Percentiles rank a stretch among this genome's conserved stretches.
phyloP scores from a whole-genome alignment of 2,888 invertebrate species.

The Cerastis leucographa region DNA sequence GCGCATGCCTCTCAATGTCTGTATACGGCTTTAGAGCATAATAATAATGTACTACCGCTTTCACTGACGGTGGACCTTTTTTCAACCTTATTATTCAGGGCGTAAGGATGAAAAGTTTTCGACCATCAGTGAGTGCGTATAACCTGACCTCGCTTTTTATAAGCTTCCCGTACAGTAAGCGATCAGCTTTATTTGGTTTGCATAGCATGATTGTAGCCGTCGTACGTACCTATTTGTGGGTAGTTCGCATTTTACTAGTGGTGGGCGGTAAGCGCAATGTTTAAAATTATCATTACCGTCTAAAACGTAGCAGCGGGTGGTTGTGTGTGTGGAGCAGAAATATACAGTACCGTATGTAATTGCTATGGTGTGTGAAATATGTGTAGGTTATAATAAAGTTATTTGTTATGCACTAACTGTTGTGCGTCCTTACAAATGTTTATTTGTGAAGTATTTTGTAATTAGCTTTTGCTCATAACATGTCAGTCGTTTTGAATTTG shows the following conservation, averaged over 20 bases:
- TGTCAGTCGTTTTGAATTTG: not conserved
- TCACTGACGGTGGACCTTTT: too few species aligned
- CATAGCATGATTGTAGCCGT: too few species aligned
- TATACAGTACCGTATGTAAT: conserved; percentile 6
- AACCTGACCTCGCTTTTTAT: too few species aligned
- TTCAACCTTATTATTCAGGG: too few species aligned
- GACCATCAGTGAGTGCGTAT: too few species aligned
- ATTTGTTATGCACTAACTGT: conserved; percentile 29
- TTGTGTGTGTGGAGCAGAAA: conserved; percentile 28
- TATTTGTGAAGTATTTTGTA: conserved; percentile 34
- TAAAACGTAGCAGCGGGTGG: conserved; percentile 36
- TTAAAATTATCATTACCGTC: conserved; percentile 60
- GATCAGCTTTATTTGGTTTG: too few species aligned
- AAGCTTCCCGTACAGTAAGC: too few species aligned
- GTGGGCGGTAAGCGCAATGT: conserved; percentile 43
- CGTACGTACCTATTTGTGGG: conserved; percentile 16
- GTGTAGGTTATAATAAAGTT: conserved; percentile 20
- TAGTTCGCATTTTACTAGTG: conserved; percentile 16
- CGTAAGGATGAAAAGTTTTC: too few species aligned
- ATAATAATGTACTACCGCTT: conserved; percentile 20
- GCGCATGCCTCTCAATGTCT: too few species aligned
- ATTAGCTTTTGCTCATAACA: conserved; percentile 26
- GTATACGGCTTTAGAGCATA: too few species aligned
- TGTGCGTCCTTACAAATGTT: conserved; percentile 21
- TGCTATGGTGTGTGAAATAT: conserved; percentile 20